Evolutionary conservation across 64 coral and sea anemone genomes (phyloP), one percentile per base, ranked within the genome.

Genomic region (Orbicella faveolata): DNA sequence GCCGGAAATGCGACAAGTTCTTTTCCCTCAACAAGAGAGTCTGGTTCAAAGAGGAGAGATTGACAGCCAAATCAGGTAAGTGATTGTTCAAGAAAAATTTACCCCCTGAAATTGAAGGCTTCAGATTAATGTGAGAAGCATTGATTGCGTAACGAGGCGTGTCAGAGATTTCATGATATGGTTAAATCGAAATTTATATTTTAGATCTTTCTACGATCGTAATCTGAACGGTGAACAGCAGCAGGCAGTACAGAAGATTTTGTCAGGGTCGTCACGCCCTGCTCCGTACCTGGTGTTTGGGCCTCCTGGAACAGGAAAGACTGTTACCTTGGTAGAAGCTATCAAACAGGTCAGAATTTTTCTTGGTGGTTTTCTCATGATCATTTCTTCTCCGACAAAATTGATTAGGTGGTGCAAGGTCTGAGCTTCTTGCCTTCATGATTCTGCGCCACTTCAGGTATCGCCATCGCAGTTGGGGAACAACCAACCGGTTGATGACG

Each of bases 261-360:
- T 91, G 20, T 72, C 85, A 7, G 93, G 93, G 26, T 88, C 89
- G 1, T 94, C 93, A 20, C 81, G 76, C 37, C 93, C 93, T 36
- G 89, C 89, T n/a, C 93, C 93, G 19, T 95, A 95, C 78, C 93
- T 95, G 65, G 80, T 67, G 61, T 34, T 67, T 67, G 18, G 33
- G 6, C 62, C 18, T 34, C 44, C 20, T 15, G n/a, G 37, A 26
- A 54, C 33, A 34, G 21, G 26, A 44, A 95, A 95, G 63, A 95
- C 93, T 35, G 93, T 95, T 15, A 95, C 93, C 11, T 25, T 95
- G 16, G 93, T 95, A 4, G 93, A 95, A 91, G 93, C 93, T 1
- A 91, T 95, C 66, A 95, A 95, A 80, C 93, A 95, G 89, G 93
- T 95, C 17, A 81, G 84, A 21, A 25, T 5, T 17, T 18, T 74